These are phyloP conservation scores for Lepus americanus DNA, from an alignment of 2,113 vertebrate species.

Conservation along the genomic window DNA sequence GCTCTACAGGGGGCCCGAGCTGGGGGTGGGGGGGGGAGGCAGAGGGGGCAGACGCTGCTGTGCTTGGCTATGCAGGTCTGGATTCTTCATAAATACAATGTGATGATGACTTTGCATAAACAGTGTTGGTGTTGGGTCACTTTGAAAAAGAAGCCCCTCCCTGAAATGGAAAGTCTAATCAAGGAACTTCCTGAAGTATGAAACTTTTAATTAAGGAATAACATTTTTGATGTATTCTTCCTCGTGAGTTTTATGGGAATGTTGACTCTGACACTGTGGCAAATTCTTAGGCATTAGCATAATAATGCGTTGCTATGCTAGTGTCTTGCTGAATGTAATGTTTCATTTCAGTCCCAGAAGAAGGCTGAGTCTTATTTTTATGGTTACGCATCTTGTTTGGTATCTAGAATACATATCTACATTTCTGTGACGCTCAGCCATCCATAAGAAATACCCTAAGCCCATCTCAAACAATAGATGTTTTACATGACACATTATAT, in stretches of 20 bases:
- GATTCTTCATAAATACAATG: neutral
- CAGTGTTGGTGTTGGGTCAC: slow-evolving; percentile 36
- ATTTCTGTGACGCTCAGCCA: neutral
- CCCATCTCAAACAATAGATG: neutral
- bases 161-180: slow-evolving; percentile 54
- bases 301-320: neutral
- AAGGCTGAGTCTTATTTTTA: slow-evolving; percentile 7
- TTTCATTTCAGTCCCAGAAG: slow-evolving; percentile 46
- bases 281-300: neutral
- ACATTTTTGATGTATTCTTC: slow-evolving; percentile 40
- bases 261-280: neutral
- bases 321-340: neutral
- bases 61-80: accelerated
- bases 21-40: too few relatives aligned
- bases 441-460: neutral
- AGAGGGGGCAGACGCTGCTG: too few relatives aligned
- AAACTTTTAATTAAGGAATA: slow-evolving; percentile 60
- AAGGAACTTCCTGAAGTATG: slow-evolving; percentile 62
- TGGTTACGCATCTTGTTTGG: neutral
- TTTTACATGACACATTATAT: neutral
- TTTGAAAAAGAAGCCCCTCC: slow-evolving; percentile 3
- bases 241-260: slow-evolving; percentile 22
- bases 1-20: too few relatives aligned
- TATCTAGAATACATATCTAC: neutral
- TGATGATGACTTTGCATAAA: neutral